Conservation (phyloP, 2,113 vertebrate genomes). For the Pedionomus torquatus region DNA sequence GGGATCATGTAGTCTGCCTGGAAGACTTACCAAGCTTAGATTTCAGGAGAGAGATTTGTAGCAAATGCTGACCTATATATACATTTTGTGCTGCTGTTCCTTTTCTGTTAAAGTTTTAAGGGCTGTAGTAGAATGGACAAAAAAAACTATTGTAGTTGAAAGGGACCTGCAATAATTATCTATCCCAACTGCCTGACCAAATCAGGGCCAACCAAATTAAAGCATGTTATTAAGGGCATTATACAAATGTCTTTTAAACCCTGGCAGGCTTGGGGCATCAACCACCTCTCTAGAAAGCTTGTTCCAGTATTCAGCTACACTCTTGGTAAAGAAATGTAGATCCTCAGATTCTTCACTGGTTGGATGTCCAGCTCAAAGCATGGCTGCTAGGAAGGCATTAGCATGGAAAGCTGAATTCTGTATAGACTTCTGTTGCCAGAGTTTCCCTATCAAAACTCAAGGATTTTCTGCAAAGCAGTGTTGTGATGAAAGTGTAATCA, state of each 20-base stretch:
- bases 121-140: background rate
- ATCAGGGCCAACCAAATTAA: background rate
- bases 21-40: background rate
- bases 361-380: background rate
- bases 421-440: background rate
- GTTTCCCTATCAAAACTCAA: background rate
- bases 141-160: background rate
- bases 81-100: fast-evolving
- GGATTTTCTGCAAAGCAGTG: background rate
- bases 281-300: background rate
- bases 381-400: background rate
- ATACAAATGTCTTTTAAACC: background rate
- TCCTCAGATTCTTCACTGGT: background rate
- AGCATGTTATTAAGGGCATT: background rate
- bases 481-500: background rate
- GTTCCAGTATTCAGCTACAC: background rate
- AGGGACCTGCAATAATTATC: background rate
- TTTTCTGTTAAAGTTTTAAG: background rate
- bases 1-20: background rate
- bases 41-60: background rate
- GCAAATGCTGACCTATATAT: background rate
- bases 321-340: background rate
- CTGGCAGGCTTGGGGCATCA: background rate
- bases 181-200: background rate
- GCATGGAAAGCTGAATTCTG: background rate